Evolutionary conservation across 2,797 vertebrate species (phyloP).

Genomic region (Heteromormyrus szaboi): DNA sequence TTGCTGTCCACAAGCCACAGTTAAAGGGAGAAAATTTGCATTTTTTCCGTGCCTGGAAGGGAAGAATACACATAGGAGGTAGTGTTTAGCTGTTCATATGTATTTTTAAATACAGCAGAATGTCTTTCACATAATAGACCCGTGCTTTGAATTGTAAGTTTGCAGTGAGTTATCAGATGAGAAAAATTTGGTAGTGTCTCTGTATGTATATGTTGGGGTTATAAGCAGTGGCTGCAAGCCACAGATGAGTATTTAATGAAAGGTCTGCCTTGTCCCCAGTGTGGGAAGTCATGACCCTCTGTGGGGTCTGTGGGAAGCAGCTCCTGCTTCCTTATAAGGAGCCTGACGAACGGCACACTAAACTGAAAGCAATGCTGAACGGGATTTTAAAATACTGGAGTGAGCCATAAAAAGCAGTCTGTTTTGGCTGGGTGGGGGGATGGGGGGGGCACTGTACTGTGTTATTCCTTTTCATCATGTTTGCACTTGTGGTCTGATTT

Average conservation of each 20-base stretch:
- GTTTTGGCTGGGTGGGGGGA: not conserved
- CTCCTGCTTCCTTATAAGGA: slow-evolving; percentile 65
- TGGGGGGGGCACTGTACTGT: not conserved
- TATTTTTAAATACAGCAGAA: not conserved
- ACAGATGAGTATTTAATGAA: slow-evolving; percentile 11
- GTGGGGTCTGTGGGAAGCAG: not conserved
- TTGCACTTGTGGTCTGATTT: not conserved
- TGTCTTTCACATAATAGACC: not conserved
- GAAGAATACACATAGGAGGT: not conserved
- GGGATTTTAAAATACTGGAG: slow-evolving; percentile 9
- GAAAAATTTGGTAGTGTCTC: not conserved
- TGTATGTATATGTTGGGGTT: not conserved
- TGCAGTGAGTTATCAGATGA: not conserved
- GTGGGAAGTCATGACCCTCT: not conserved
- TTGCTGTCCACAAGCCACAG: not conserved
- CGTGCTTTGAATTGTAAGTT: not conserved
- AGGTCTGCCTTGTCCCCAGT: not conserved
- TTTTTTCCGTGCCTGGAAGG: not conserved
- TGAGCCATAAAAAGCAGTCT: not conserved
- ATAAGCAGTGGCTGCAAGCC: not conserved
- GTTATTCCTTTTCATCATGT: not conserved
- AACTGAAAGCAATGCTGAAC: not conserved
- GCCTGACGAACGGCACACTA: slow-evolving; percentile 50
- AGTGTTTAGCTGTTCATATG: not conserved
- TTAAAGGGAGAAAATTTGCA: not conserved